Conservation (phyloP, 2,113 vertebrate species). For the Coregonus clupeaformis region DNA sequence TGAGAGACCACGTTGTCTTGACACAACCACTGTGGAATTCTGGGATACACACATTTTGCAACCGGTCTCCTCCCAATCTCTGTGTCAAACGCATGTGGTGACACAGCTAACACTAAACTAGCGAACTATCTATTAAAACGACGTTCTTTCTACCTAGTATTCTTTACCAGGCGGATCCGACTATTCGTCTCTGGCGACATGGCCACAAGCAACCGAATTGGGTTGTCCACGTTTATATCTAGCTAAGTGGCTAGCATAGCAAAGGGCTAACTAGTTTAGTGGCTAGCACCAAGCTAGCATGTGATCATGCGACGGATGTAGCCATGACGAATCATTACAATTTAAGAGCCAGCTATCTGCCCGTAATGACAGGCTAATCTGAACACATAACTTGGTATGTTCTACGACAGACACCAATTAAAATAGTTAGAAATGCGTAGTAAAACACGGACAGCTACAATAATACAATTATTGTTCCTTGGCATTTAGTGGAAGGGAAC, state of each 20-base stretch:
- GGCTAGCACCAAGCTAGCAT: background rate
- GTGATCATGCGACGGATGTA: background rate
- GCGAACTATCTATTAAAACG: too few species aligned
- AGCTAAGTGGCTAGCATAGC: background rate
- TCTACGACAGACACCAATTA: background rate
- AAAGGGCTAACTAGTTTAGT: background rate
- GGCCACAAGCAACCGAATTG: too few species aligned
- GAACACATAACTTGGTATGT: background rate
- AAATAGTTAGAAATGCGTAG: background rate
- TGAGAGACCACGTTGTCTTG: too few species aligned
- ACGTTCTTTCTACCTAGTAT: too few species aligned
- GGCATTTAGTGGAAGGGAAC: conserved; percentile 54
- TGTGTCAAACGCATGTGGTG: too few species aligned
- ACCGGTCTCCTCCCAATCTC: too few species aligned
- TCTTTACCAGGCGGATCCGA: too few species aligned
- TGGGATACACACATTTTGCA: too few species aligned
- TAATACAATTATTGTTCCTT: conserved; percentile 18
- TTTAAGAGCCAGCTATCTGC: accelerated
- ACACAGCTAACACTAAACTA: too few species aligned
- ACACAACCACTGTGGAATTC: too few species aligned
- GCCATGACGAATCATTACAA: conserved; percentile 18
- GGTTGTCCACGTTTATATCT: background rate
- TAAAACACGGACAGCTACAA: background rate
- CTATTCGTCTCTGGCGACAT: too few species aligned
- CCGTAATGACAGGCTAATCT: accelerated